phyloP scores from a whole-genome alignment of 2,797 vertebrate species.

The Poecilia wingei region DNA sequence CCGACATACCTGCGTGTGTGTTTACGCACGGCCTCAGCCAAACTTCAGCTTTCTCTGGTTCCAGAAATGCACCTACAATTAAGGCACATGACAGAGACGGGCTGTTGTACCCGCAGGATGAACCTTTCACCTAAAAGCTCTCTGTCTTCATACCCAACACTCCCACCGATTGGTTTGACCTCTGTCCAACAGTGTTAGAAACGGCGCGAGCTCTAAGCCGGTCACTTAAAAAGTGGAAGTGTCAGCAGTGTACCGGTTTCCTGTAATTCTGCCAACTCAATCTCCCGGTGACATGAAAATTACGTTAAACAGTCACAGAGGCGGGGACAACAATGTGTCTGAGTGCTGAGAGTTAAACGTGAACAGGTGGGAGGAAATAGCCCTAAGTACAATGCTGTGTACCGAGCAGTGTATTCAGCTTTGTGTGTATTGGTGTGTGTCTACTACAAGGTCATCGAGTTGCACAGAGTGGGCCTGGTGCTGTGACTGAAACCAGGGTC shows the following conservation, averaged over 20 bases:
- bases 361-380: slow-evolving; percentile 73
- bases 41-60: slow-evolving; percentile 59
- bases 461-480: slow-evolving; percentile 54
- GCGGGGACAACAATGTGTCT: background rate
- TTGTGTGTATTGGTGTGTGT: slow-evolving; percentile 22
- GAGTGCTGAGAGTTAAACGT: slow-evolving; percentile 40
- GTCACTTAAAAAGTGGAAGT: slow-evolving; percentile 58
- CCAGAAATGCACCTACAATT: slow-evolving; percentile 64
- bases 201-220: slow-evolving; percentile 46
- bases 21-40: slow-evolving; percentile 3
- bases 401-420: background rate
- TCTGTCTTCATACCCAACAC: slow-evolving; percentile 21
- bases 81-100: slow-evolving; percentile 59
- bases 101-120: slow-evolving; percentile 54
- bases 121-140: slow-evolving; percentile 51
- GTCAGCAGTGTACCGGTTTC: slow-evolving; percentile 41
- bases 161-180: slow-evolving; percentile 36
- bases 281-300: slow-evolving; percentile 47
- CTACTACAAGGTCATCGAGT: slow-evolving; percentile 55
- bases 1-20: slow-evolving; percentile 33
- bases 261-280: slow-evolving; percentile 61
- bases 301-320: slow-evolving; percentile 29
- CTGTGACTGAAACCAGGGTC: slow-evolving; percentile 87
- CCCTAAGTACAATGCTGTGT: slow-evolving; percentile 34
- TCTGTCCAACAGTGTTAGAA: slow-evolving; percentile 42